Base-by-base conservation (phyloP, 1,140 invertebrate genomes). In the Neuroterus valhalla region DNA sequence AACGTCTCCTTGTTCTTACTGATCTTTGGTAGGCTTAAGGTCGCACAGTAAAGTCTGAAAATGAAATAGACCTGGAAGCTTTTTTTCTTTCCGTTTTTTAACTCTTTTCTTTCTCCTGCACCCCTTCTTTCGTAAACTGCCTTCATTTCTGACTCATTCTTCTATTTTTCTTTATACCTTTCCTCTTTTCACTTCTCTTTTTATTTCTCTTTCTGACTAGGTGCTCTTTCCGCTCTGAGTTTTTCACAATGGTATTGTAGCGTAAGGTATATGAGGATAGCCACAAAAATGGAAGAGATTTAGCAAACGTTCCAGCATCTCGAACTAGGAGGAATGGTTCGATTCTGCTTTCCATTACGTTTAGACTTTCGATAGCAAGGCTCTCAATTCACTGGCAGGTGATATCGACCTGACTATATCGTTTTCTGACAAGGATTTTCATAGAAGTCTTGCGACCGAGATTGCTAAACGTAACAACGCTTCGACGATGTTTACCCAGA, bases 401-500 rank as follows among this genome's bases (percentile, higher is more conserved):
- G 77, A 84, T 82, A 83, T 83, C 77, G 76, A 77, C 48, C 66
- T 44, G 52, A 3, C 15, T 62, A 31, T 31, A 62, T 62, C 15
- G 23, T 38, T 38, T 38, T 19, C 66, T 45, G 44, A 52, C 73
- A 42, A 62, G 80, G 80, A 82, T 82, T 82, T 82, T 82, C 75
- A 50, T 73, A 68, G 69, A 45, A 46, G 17, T 48, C n/a, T 48
- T 8, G 68, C 38, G 14, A 48, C 19, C 74, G 80, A 82, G 81
- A 84, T 84, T 84, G 82, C 26, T 38, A 12, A n/a, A 70, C 62
- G 77, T 82, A 83, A 82, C 76, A 78, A 79, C 70, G 73, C 66
- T 71, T 75, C 76, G 75, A 78, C 72, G 74, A 81, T 85, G 83
- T 85, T 85, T 84, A 83, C 83, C 80, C 77, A 85, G 83, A 84